Percentiles rank a stretch among this genome's conserved stretches.
Conservation (phyloP, 1,140 invertebrate genomes). For the Euura lappo region DNA sequence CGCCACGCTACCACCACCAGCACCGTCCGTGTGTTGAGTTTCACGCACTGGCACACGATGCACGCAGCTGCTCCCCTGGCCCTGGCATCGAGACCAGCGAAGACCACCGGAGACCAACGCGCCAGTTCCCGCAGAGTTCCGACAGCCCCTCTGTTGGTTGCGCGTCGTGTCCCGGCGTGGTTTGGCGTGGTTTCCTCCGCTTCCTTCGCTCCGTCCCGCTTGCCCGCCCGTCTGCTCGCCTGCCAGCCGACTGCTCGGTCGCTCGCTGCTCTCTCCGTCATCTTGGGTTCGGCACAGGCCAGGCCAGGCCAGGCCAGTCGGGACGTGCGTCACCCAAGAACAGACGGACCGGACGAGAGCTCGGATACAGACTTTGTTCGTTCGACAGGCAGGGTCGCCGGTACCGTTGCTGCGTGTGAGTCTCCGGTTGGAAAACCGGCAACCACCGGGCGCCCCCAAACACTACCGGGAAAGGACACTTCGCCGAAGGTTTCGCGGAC, state of each 20-base stretch:
- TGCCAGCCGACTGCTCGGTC: neutral
- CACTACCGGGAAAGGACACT: neutral
- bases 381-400: neutral
- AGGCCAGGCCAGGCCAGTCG: neutral
- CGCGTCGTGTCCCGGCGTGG: neutral
- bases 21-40: neutral
- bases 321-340: constrained; percentile 4
- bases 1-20: constrained; percentile 12
- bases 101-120: neutral
- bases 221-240: neutral
- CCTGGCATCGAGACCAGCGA: neutral
- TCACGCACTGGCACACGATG: neutral
- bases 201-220: constrained; percentile 1
- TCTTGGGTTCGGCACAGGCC: neutral
- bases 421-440: neutral
- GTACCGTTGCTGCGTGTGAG: too few relatives aligned
- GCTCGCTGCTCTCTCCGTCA: constrained; percentile 2
- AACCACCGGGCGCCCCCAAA: neutral
- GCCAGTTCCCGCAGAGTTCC: neutral
- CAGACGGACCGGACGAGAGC: neutral
- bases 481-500: neutral
- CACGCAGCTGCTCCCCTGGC: neutral
- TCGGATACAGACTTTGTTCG: neutral
- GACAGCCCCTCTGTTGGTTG: constrained; percentile 4
- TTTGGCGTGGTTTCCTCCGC: neutral